Conservation (phyloP, 2,113 vertebrate species). For the Vulpes vulpes region DNA sequence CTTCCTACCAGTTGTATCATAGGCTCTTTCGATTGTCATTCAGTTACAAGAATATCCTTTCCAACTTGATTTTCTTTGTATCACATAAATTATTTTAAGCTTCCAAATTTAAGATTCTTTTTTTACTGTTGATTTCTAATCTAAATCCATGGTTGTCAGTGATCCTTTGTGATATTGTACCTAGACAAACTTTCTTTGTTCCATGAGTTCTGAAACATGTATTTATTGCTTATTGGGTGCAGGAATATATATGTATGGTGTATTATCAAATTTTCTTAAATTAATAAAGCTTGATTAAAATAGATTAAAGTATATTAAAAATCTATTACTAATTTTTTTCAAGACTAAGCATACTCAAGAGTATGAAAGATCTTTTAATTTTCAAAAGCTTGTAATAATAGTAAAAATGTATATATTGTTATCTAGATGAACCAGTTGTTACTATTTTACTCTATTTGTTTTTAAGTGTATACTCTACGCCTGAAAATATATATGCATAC, state of each 20-base stretch:
- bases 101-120: not conserved
- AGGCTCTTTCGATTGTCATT: not conserved
- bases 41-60: not conserved
- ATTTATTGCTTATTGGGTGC: not conserved
- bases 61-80: not conserved
- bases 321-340: not conserved
- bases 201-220: not conserved
- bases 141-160: not conserved
- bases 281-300: not conserved
- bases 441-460: not conserved
- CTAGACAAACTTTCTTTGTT: not conserved
- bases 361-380: not conserved
- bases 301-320: not conserved
- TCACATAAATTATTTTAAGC: not conserved
- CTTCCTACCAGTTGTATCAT: not conserved
- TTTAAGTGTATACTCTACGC: not conserved
- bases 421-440: not conserved
- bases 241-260: not conserved
- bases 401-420: not conserved
- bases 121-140: not conserved
- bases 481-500: not conserved
- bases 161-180: not conserved
- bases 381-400: not conserved
- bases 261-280: not conserved
- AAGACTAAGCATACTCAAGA: not conserved